Conservation (phyloP, 1,140 invertebrate species). For the Plodia interpunctella region DNA sequence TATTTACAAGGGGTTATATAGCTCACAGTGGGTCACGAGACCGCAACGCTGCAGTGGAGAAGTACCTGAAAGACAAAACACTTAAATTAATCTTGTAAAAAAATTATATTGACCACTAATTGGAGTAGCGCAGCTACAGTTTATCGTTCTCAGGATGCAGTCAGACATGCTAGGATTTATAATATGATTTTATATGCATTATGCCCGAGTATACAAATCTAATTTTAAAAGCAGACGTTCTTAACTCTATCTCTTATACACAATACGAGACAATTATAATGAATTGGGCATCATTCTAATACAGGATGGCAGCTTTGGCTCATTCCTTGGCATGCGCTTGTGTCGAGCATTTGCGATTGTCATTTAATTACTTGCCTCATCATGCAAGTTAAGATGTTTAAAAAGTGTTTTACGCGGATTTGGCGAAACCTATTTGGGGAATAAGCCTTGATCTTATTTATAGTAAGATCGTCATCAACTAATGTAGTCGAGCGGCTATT, state of each 20-base stretch:
- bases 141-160: not conserved
- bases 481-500: constrained; percentile 17
- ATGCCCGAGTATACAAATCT: not conserved
- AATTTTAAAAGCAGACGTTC: no score
- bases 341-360: not conserved
- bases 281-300: no score
- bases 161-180: not conserved
- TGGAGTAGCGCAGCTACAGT: not conserved
- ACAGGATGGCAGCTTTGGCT: not conserved
- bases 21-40: constrained; percentile 19
- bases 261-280: no score
- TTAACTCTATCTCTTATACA: no score
- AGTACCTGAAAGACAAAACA: constrained; percentile 24
- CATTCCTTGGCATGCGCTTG: not conserved
- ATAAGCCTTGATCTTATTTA: not conserved
- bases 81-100: not conserved
- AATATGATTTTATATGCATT: not conserved
- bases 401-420: not conserved
- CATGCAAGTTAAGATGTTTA: not conserved
- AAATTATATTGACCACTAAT: not conserved
- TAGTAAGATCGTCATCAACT: constrained; percentile 3
- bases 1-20: not conserved
- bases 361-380: not conserved
- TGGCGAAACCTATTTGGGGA: not conserved
- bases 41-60: constrained; percentile 20